Evolutionary conservation across 2,113 vertebrate species (phyloP), one percentile per base, ranked within the genome.

Genomic region (Cynopterus brachyotis): DNA sequence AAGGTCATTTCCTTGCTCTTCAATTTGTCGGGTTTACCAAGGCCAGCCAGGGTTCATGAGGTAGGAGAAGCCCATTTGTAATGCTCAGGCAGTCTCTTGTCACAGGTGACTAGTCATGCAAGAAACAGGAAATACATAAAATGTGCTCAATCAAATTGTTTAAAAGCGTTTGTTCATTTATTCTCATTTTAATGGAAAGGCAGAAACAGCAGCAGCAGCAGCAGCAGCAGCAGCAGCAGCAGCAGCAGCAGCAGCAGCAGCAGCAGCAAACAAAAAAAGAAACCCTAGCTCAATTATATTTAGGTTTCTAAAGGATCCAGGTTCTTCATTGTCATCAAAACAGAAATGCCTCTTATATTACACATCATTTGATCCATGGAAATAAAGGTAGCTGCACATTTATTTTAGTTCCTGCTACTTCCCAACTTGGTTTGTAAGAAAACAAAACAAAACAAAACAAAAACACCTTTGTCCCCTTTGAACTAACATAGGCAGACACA

Each of bases 381-480:
- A 98, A 98, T 81, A 98, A 97, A 96, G 97, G 73, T 97, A 97
- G 97, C 97, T 98, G 96, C 94, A 97, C 94, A 89, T 97, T 98
- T 96, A 92, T 98, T 97, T 96, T 80, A 76, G 96, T 97, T 98
- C 82, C 92, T 98, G 30, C 35, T 55, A 70, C 84, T 96, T 72
- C 70, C n/a, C 97, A 97, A 94, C 96, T 97, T 96, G 91, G 97
- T 98, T 98, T 11, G 88, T 97, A 97, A 89, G 93, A 97, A 98
- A 97, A 97, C n/a, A n/a, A n/a, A n/a, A n/a, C n/a, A 59, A 93
- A 97, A 98, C 97, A 97, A 59, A 93, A 97, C 98, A 98, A 97
- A 67, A 94, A 95, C 96, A 97, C 97, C 96, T 96, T 93, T 78
- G 86, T 69, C 87, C 62, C 0, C 96, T 97, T 96, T 97, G 67